phyloP scores from a whole-genome alignment of 2,888 invertebrate genomes.

The Phaonia tiefii region DNA sequence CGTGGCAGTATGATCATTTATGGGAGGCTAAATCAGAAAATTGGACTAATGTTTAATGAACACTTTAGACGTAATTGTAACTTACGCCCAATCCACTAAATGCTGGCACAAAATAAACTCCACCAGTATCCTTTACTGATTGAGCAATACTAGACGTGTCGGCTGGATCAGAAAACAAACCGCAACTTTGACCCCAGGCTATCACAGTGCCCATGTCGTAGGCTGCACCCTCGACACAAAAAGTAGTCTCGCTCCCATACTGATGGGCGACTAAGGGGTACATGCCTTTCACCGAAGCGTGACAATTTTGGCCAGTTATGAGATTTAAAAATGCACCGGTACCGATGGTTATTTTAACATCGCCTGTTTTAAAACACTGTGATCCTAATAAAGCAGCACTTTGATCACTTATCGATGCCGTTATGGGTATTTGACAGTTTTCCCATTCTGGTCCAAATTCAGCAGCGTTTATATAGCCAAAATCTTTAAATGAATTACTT shows the following conservation, averaged over 20 bases:
- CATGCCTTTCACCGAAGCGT: slow-evolving; percentile 90
- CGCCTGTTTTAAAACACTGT: slow-evolving; percentile 88
- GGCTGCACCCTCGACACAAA: slow-evolving; percentile 91
- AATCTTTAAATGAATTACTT: slow-evolving; percentile 86
- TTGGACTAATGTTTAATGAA: not conserved
- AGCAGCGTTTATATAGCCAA: slow-evolving; percentile 85
- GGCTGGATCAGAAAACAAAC: slow-evolving; percentile 84
- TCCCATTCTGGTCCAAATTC: slow-evolving; percentile 85
- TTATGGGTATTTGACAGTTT: slow-evolving; percentile 85
- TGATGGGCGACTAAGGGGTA: slow-evolving; percentile 96
- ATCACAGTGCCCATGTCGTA: slow-evolving; percentile 94
- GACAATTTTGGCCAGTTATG: slow-evolving; percentile 88
- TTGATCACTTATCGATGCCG: slow-evolving; percentile 83
- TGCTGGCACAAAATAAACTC: slow-evolving; percentile 93
- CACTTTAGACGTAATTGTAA: slow-evolving; percentile 38
- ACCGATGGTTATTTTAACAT: slow-evolving; percentile 93
- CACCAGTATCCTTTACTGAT: slow-evolving; percentile 86
- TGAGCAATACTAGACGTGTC: slow-evolving; percentile 86
- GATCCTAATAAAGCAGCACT: slow-evolving; percentile 94
- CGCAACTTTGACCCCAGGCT: slow-evolving; percentile 90
- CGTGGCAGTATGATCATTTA: slow-evolving; percentile 92
- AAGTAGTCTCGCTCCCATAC: slow-evolving; percentile 82
- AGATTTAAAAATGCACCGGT: slow-evolving; percentile 95
- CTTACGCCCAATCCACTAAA: slow-evolving; percentile 92
- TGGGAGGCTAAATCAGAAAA: slow-evolving; percentile 86